These are phyloP conservation scores for Pterocles orientalis DNA, from an alignment of 2,113 vertebrate species.

Conservation along the genomic window DNA sequence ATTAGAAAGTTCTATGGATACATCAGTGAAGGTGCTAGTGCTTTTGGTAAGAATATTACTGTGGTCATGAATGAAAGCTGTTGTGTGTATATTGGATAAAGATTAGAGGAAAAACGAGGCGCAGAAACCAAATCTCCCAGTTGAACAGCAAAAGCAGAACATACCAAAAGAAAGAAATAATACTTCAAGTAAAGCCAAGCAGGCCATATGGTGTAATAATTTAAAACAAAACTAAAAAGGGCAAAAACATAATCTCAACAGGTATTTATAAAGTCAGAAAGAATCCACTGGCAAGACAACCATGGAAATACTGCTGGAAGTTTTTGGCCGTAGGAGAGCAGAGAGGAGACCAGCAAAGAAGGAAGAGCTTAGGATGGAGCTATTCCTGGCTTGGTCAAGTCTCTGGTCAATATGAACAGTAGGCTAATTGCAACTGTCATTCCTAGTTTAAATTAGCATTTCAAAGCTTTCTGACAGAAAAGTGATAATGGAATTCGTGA, in stretches of 20 bases:
- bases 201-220: background rate
- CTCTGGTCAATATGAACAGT: background rate
- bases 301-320: background rate
- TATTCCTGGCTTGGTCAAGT: background rate
- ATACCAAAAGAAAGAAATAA: background rate
- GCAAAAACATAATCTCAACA: background rate
- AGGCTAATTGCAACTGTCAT: background rate
- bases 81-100: background rate
- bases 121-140: background rate
- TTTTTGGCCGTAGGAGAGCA: background rate
- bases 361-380: background rate
- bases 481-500: background rate
- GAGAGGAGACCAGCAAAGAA: background rate
- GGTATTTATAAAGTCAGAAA: background rate
- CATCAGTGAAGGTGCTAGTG: background rate
- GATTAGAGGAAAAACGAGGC: background rate
- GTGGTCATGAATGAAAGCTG: background rate
- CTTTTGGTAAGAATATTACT: background rate
- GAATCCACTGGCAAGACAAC: background rate
- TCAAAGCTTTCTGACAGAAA: background rate
- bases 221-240: background rate
- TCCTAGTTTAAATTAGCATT: background rate
- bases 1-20: background rate
- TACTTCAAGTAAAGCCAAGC: background rate
- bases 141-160: background rate